phyloP scores from a whole-genome alignment of 2,113 vertebrate genomes.

The Pantherophis guttatus region DNA sequence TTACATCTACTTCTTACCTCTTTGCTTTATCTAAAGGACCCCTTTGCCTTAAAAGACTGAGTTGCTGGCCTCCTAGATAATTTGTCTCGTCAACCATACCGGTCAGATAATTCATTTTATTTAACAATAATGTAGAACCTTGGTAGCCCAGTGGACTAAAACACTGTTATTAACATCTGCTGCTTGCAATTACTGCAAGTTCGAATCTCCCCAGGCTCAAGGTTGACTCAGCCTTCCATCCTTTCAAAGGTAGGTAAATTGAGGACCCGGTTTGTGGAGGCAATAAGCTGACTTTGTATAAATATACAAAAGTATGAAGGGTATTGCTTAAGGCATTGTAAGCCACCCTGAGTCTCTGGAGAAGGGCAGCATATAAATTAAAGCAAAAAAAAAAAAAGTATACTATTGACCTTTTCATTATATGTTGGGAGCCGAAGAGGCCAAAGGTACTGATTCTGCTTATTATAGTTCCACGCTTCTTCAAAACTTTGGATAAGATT shows the following conservation, averaged over 20 bases:
- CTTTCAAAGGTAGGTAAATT: too few relatives aligned
- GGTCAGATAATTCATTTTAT: slow-evolving; percentile 22
- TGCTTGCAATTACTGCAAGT: too few relatives aligned
- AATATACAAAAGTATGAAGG: too few relatives aligned
- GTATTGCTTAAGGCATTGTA: too few relatives aligned
- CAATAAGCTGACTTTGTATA: too few relatives aligned
- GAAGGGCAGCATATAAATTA: too few relatives aligned
- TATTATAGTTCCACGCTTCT: not conserved
- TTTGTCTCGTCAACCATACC: slow-evolving; percentile 22
- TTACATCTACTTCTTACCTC: not conserved
- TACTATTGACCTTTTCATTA: not conserved
- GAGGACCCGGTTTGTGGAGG: too few relatives aligned
- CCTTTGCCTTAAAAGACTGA: slow-evolving; percentile 30
- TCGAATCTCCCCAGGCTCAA: too few relatives aligned
- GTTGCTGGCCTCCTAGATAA: slow-evolving; percentile 22
- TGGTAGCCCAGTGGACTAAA: too few relatives aligned
- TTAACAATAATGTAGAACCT: not conserved
- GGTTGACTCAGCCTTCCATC: too few relatives aligned
- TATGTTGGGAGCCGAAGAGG: not conserved
- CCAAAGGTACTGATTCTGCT: not conserved
- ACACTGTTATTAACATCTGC: too few relatives aligned
- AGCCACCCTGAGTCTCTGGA: too few relatives aligned
- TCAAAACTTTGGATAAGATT: not conserved
- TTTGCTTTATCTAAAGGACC: not conserved
- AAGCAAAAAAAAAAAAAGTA: not conserved